These are phyloP conservation scores for Rousettus madagascariensis DNA, from an alignment of 2,797 vertebrate species.

Conservation along the genomic window DNA sequence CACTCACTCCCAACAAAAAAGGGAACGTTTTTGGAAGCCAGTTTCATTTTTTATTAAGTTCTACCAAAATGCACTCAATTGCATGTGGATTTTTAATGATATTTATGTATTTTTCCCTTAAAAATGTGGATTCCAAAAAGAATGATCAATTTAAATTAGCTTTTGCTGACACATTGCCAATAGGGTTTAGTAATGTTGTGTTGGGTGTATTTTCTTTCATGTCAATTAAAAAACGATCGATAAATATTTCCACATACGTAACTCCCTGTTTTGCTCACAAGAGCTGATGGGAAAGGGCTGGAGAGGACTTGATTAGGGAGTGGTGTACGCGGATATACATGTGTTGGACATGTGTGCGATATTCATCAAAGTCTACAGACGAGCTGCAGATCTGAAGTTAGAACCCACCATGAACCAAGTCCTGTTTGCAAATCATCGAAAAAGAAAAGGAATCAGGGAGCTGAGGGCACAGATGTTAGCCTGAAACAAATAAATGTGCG, in stretches of 20 bases:
- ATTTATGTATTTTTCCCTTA: neutral
- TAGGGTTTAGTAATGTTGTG: neutral
- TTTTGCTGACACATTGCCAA: neutral
- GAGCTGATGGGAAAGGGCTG: neutral
- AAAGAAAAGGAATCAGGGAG: neutral
- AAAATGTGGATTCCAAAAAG: neutral
- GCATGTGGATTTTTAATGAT: neutral
- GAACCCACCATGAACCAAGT: neutral
- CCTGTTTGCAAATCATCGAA: neutral
- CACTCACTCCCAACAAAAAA: neutral
- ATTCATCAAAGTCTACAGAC: neutral
- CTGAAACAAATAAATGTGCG: neutral
- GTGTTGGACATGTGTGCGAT: neutral
- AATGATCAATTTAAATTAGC: neutral
- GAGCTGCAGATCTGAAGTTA: neutral
- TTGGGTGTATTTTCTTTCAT: neutral
- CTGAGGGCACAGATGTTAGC: neutral
- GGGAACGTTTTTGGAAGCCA: neutral
- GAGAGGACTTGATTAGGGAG: neutral
- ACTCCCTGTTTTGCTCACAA: neutral
- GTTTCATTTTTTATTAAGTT: neutral
- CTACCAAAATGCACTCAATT: neutral
- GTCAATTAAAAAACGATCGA: neutral
- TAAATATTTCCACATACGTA: neutral
- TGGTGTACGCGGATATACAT: neutral